phyloP scores from a whole-genome alignment of 2,797 vertebrate species.

The Phrynocephalus forsythii region DNA sequence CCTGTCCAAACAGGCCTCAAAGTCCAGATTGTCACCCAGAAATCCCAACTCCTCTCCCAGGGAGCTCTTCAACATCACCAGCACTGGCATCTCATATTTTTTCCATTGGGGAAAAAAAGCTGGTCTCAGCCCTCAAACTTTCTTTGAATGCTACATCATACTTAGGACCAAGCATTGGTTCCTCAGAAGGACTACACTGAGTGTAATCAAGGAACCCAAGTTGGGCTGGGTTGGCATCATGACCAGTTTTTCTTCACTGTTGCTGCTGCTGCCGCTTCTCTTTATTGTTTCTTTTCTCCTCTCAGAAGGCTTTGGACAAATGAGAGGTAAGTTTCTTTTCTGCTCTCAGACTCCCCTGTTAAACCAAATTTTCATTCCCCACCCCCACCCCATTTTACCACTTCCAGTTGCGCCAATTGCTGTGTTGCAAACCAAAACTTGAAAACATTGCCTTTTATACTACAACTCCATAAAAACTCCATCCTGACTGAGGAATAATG shows the following conservation, averaged over 20 bases:
- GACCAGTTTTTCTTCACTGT: background rate
- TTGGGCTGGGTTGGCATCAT: background rate
- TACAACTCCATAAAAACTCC: background rate
- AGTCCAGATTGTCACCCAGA: background rate
- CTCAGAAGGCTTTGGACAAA: background rate
- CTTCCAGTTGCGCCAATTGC: background rate
- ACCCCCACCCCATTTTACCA: background rate
- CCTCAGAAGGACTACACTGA: no score
- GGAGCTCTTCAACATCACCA: background rate
- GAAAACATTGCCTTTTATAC: background rate
- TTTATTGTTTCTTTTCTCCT: background rate
- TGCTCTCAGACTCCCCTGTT: background rate
- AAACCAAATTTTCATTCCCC: no score
- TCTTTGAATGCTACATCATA: background rate
- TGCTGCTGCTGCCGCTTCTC: background rate
- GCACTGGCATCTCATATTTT: background rate
- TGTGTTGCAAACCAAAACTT: background rate
- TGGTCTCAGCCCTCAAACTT: background rate
- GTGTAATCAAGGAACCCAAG: background rate
- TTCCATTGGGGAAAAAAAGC: background rate
- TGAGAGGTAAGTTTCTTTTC: slow-evolving; percentile 25
- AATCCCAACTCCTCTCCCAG: background rate
- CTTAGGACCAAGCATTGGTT: background rate
- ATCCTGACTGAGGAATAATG: background rate
- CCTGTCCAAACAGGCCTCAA: background rate